phyloP scores from a whole-genome alignment of 2,113 vertebrate species.

The Semnornis frantzii region DNA sequence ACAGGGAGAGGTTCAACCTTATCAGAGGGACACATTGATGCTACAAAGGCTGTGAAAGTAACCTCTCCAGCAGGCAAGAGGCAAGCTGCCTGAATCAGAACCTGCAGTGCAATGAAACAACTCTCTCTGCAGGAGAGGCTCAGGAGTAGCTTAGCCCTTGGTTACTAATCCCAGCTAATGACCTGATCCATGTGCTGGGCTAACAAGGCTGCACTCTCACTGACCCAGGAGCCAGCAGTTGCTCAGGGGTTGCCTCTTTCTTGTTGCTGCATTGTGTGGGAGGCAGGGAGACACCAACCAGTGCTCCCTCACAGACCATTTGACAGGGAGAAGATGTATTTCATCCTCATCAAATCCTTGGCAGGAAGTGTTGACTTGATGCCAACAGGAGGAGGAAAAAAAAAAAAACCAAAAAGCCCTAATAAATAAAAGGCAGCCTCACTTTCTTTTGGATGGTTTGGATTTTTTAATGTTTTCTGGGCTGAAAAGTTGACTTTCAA shows the following conservation, averaged over 20 bases:
- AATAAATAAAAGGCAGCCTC: conserved; percentile 34
- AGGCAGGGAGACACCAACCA: not conserved
- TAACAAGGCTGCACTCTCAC: not conserved
- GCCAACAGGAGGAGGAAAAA: conserved; percentile 22
- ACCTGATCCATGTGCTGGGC: not conserved
- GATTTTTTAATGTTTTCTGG: not conserved
- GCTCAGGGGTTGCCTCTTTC: not conserved
- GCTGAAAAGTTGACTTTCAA: not conserved
- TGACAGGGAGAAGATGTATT: conserved; percentile 12
- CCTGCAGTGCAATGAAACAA: not conserved
- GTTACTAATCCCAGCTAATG: not conserved
- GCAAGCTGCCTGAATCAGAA: not conserved
- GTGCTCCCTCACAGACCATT: not conserved
- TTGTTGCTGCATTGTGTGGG: fast-evolving
- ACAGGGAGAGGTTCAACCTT: not conserved
- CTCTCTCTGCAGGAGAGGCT: not conserved
- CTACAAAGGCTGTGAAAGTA: not conserved
- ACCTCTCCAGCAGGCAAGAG: not conserved
- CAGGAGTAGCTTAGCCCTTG: not conserved
- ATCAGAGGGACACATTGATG: not conserved
- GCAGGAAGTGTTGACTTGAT: not conserved
- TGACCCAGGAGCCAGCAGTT: not conserved
- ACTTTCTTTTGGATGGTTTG: not conserved
- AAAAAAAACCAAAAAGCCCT: not conserved
- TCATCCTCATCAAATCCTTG: conserved; percentile 43